Base-by-base conservation (phyloP, 2,888 invertebrate genomes). In the Scaptomyza reducta region DNA sequence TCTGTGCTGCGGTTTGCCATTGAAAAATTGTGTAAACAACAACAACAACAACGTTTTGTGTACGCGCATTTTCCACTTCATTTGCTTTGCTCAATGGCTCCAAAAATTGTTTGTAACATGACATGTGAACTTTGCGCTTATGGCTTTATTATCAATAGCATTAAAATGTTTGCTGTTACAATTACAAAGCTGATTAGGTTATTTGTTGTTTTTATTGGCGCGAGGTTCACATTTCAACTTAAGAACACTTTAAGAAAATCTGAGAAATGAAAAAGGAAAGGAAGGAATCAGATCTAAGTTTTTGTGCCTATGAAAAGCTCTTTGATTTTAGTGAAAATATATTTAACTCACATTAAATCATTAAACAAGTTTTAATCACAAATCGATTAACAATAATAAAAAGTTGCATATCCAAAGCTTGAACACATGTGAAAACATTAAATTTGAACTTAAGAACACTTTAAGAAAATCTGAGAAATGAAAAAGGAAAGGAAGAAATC, bases 131-230 rank as follows among this genome's bases (percentile, higher is more conserved):
- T 65, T 51, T 27, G 22, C 13, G 2, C 45, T 42, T 41, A n/a
- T 11, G 22, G 14, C 29, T n/a, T n/a, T n/a, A 9, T 22, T 25
- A 51, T 45, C 57, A 63, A 54, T 38, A 31, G 59, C 42, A 45
- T 59, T 51, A 59, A 50, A 51, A 58, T 57, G 49, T 51, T 50
- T 29, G 38, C 38, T 18, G 9, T 9, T 3, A 22, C 22, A 22
- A 22, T 22, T 22, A 22, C 59, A 60, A 42, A 54, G 49, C 61
- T 79, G 56, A 82, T 81, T 81, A 14, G 22, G n/a, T 35, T 67
- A 79, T 33, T 54, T 22, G 22, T 22, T 22, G 22, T 5, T 22
- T 22, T 22, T 22, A 22, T 22, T 22, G 22, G 3, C 5, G 22
- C 5, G 5, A 22, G 22, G 3, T 22, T 22, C 22, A 22, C 5